Conservation (phyloP, 1,140 invertebrate genomes). For the Saccostrea echinata region DNA sequence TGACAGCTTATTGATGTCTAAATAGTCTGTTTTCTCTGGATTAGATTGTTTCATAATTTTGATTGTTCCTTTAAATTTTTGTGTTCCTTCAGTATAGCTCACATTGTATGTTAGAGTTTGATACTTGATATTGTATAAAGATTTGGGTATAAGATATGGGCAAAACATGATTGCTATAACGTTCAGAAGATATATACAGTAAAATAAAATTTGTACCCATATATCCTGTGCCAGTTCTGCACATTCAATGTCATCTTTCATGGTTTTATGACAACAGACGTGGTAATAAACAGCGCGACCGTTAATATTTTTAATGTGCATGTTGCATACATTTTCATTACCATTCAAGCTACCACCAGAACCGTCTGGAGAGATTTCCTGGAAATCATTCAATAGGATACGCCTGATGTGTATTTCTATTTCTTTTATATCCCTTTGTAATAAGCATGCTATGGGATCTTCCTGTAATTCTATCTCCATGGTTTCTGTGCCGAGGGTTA, state of each 20-base stretch:
- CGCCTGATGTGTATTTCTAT: neutral
- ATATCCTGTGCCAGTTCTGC: constrained; percentile 52
- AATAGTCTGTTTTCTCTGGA: neutral
- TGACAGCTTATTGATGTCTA: constrained; percentile 46
- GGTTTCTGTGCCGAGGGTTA: neutral
- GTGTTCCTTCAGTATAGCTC: neutral
- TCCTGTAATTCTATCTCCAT: neutral
- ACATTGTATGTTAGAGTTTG: neutral
- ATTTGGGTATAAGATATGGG: constrained; percentile 60
- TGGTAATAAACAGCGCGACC: constrained; percentile 61
- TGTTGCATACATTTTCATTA: neutral
- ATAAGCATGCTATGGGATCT: neutral
- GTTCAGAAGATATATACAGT: constrained; percentile 60
- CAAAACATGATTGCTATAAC: constrained; percentile 60
- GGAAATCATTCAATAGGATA: neutral
- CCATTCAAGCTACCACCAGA: neutral
- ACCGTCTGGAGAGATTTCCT: neutral
- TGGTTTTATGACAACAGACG: constrained; percentile 60
- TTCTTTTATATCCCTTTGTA: neutral
- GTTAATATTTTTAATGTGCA: neutral
- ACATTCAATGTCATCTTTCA: constrained; percentile 54
- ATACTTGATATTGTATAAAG: constrained; percentile 46
- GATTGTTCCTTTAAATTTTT: too few relatives aligned
- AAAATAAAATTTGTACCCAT: constrained; percentile 59
- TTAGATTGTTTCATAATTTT: neutral